phyloP scores from a whole-genome alignment of 2,113 vertebrate species.

The Rhinopomastus cyanomelas region DNA sequence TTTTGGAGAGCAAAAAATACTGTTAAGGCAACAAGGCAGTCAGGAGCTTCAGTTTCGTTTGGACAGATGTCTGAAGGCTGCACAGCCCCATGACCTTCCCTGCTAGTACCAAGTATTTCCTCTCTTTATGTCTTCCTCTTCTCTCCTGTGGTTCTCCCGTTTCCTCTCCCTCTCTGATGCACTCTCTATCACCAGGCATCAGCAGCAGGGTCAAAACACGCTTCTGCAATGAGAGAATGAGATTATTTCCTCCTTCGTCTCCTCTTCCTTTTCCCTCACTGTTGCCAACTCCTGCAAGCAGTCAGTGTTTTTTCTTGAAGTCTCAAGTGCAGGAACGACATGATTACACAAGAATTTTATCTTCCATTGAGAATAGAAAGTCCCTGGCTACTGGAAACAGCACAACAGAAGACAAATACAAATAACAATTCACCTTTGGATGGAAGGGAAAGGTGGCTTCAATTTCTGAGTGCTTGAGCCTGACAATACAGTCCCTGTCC shows the following conservation, averaged over 20 bases:
- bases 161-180: constrained; percentile 28
- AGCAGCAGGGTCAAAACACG: background rate
- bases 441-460: background rate
- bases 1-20: background rate
- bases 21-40: background rate
- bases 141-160: constrained; percentile 20
- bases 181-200: background rate
- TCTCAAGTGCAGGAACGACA: constrained; percentile 33
- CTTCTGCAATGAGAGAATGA: constrained; percentile 44
- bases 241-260: constrained; percentile 60
- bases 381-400: background rate
- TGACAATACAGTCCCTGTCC: background rate
- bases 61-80: constrained; percentile 20
- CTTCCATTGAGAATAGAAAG: background rate
- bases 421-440: background rate
- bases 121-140: constrained; percentile 41
- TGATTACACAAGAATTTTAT: background rate
- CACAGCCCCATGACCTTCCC: background rate
- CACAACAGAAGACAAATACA: background rate
- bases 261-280: constrained; percentile 50
- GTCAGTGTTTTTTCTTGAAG: constrained; percentile 14
- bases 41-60: background rate
- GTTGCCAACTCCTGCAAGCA: constrained; percentile 26
- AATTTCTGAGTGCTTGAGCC: background rate
- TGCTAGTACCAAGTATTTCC: constrained; percentile 44